phyloP scores from a whole-genome alignment of 2,797 vertebrate species.

The Pyrocephalus nanus region DNA sequence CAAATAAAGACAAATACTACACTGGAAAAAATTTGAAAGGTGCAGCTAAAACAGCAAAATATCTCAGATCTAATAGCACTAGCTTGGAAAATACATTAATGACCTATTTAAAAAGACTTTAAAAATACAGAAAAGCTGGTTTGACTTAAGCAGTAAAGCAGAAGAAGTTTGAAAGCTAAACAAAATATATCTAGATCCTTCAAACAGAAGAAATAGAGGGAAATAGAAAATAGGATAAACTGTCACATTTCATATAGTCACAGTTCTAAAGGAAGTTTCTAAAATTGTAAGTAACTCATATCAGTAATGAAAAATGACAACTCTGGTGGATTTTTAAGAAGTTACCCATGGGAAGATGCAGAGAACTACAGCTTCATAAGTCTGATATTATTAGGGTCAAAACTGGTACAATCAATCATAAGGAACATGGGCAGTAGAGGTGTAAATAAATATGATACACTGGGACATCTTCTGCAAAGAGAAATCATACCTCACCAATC shows the following conservation, averaged over 20 bases:
- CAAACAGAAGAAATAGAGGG: not conserved
- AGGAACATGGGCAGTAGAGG: not conserved
- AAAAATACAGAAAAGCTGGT: not conserved
- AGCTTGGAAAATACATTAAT: not conserved
- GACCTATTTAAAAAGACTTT: not conserved
- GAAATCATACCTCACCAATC: not conserved
- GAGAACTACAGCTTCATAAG: not conserved
- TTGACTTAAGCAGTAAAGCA: not conserved
- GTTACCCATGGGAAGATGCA: not conserved
- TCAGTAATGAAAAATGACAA: constrained; percentile 3
- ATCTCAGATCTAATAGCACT: not conserved
- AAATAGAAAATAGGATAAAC: not conserved
- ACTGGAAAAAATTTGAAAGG: not conserved
- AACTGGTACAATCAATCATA: not conserved
- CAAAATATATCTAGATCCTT: not conserved
- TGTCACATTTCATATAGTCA: not conserved
- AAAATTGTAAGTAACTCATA: not conserved
- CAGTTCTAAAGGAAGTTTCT: constrained; percentile 12
- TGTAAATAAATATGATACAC: not conserved
- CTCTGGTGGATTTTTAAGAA: not conserved
- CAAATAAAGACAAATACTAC: not conserved
- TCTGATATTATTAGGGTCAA: not conserved
- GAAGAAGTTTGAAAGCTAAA: not conserved
- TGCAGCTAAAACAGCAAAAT: not conserved
- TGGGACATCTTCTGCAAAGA: not conserved